Conservation (phyloP, 2,888 invertebrate genomes). For the Pachydiplax longipennis region DNA sequence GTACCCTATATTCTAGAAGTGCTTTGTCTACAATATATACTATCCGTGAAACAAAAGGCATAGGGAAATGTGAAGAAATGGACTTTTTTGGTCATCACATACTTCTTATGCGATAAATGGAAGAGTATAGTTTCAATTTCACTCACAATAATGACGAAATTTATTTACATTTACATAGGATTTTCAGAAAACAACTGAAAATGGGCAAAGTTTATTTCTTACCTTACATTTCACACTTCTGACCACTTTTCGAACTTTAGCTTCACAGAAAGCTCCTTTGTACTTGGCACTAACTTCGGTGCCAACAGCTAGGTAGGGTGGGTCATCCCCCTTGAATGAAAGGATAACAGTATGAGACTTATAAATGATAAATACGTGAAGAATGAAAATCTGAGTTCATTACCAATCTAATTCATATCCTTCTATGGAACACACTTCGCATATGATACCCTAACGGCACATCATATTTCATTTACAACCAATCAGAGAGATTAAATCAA, state of each 20-base stretch:
- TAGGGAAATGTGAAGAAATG: background rate
- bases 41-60: background rate
- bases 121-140: too few relatives aligned
- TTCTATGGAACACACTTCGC: background rate
- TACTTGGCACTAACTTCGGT: conserved; percentile 99
- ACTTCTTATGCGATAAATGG: too few relatives aligned
- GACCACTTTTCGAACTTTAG: conserved; percentile 94
- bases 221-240: conserved; percentile 94
- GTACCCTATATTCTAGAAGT: too few relatives aligned
- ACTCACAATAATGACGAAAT: too few relatives aligned
- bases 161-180: too few relatives aligned
- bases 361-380: background rate
- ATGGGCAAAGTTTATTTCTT: too few relatives aligned
- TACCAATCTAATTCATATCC: too few relatives aligned
- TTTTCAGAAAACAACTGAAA: too few relatives aligned
- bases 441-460: background rate
- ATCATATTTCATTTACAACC: too few relatives aligned
- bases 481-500: too few relatives aligned
- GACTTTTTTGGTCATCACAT: background rate
- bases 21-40: too few relatives aligned
- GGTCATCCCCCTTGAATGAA: conserved; percentile 85
- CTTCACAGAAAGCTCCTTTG: conserved; percentile 99
- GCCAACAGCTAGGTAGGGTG: conserved; percentile 93
- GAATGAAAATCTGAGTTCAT: background rate
- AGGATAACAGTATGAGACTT: background rate